Evolutionary conservation across 2,113 vertebrate species (phyloP).

Genomic region (Pseudopodoces humilis): DNA sequence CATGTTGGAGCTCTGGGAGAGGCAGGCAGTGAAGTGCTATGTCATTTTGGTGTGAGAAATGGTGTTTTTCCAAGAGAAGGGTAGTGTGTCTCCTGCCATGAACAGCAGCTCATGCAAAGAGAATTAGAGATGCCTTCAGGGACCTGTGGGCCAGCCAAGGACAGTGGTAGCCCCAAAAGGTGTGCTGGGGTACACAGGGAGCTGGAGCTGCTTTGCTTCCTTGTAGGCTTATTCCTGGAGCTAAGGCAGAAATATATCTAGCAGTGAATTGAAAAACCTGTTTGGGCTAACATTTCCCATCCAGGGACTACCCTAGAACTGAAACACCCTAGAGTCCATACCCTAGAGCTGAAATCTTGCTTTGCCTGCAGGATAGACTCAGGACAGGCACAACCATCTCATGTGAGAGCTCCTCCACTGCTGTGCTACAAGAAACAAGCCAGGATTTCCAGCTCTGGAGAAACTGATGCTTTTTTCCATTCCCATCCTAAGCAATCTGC

Average conservation of each 20-base stretch:
- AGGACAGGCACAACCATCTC: background rate
- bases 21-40: background rate
- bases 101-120: background rate
- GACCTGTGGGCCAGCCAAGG: background rate
- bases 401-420: background rate
- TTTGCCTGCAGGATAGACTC: background rate
- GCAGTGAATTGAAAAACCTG: background rate
- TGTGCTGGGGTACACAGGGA: background rate
- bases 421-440: background rate
- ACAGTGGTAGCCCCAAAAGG: background rate
- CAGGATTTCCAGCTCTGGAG: background rate
- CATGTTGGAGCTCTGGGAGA: background rate
- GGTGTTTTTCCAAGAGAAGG: background rate
- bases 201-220: background rate
- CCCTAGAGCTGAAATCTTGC: background rate
- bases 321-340: fast-evolving
- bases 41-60: background rate
- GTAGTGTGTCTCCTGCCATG: fast-evolving
- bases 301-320: background rate
- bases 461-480: background rate
- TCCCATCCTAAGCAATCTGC: background rate
- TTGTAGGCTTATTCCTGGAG: background rate
- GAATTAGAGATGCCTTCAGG: background rate
- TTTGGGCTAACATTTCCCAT: background rate
- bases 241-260: background rate